Evolutionary conservation across 2,888 invertebrate genomes (phyloP).

Genomic region (Acleris holmiana): DNA sequence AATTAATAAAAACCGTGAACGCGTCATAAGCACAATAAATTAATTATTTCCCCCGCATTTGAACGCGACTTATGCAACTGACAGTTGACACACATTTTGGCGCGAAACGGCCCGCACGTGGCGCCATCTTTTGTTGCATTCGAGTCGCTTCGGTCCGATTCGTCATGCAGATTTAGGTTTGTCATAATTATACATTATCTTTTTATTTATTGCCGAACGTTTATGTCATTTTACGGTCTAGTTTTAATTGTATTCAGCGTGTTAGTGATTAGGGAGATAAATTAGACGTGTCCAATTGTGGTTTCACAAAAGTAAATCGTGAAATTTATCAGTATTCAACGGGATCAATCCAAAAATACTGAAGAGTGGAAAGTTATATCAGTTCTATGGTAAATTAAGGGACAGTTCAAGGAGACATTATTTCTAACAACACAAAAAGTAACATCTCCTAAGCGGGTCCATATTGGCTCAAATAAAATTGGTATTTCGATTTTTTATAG

Average conservation of each 20-base stretch:
- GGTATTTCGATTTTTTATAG: too few species aligned
- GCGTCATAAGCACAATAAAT: slow-evolving; percentile 15
- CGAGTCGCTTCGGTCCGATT: slow-evolving; percentile 56
- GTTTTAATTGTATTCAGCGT: slow-evolving; percentile 61
- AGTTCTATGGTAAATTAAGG: too few species aligned
- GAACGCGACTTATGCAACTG: slow-evolving; percentile 53
- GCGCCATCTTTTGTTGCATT: slow-evolving; percentile 70
- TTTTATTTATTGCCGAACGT: slow-evolving; percentile 52
- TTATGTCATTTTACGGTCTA: slow-evolving; percentile 49
- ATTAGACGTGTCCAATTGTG: slow-evolving; percentile 6
- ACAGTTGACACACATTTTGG: slow-evolving; percentile 68
- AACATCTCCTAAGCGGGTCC: too few species aligned
- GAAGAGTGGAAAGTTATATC: too few species aligned
- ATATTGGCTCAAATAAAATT: too few species aligned
- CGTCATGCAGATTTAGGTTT: slow-evolving; percentile 60
- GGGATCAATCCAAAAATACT: too few species aligned
- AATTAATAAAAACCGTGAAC: slow-evolving; percentile 8
- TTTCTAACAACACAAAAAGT: too few species aligned
- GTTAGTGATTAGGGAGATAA: slow-evolving; percentile 40
- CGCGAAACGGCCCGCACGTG: slow-evolving; percentile 65
- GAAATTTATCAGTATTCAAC: too few species aligned
- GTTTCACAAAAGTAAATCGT: slow-evolving; percentile 1
- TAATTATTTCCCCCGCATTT: slow-evolving; percentile 42
- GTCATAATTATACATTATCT: slow-evolving; percentile 62
- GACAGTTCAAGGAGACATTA: too few species aligned